Evolutionary conservation across 2,797 vertebrate genomes (phyloP).

Genomic region (Chloroceryle amazona): DNA sequence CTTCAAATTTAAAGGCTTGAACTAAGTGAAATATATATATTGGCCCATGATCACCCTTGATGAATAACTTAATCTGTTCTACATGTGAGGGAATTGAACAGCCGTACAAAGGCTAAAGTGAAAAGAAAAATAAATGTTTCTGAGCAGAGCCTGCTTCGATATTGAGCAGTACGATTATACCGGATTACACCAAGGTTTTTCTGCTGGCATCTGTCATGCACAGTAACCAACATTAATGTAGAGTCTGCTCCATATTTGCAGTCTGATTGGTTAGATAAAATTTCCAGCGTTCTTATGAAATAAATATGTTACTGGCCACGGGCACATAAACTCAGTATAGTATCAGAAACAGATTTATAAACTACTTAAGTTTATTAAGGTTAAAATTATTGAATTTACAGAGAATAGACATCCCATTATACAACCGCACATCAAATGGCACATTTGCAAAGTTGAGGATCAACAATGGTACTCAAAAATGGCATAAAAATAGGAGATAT

Average conservation of each 20-base stretch:
- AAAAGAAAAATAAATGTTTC: background rate
- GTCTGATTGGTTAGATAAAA: background rate
- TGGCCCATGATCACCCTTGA: background rate
- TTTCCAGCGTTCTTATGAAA: background rate
- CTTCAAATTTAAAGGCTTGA: background rate
- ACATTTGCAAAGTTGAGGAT: fast-evolving
- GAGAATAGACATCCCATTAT: background rate
- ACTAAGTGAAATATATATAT: background rate
- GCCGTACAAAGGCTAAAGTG: background rate
- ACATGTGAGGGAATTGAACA: background rate
- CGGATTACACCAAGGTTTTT: slow-evolving; percentile 64
- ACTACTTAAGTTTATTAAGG: background rate
- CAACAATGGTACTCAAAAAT: background rate
- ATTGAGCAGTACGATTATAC: slow-evolving; percentile 21
- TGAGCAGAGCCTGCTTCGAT: background rate
- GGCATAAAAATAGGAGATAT: background rate
- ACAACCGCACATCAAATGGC: background rate
- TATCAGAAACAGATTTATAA: background rate
- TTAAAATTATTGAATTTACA: background rate
- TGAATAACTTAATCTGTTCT: background rate
- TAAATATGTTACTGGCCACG: background rate
- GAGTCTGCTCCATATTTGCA: background rate
- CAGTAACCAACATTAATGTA: slow-evolving; percentile 20
- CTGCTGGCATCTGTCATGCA: slow-evolving; percentile 66
- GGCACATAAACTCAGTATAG: background rate